Conservation (phyloP, 2,888 invertebrate species). For the Gerris lacustris region DNA sequence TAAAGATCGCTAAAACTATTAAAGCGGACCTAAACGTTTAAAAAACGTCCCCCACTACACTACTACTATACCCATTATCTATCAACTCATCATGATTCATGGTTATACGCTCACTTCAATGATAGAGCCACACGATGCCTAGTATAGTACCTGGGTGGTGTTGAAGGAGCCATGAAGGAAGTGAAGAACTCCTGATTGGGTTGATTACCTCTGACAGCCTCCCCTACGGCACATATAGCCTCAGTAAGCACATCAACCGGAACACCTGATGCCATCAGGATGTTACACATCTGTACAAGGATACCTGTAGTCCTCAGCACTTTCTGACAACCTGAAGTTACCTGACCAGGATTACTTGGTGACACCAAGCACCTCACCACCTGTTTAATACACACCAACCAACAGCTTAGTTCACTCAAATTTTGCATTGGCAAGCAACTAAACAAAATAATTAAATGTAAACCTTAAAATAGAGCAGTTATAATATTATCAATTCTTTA, state of each 20-base stretch:
- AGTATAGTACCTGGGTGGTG: constrained; percentile 73
- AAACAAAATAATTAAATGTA: not conserved
- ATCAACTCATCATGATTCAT: too few relatives aligned
- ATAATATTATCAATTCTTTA: too few relatives aligned
- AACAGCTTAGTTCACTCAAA: not conserved
- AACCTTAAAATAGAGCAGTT: too few relatives aligned
- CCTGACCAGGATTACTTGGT: constrained; percentile 81
- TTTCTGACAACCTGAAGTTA: constrained; percentile 65
- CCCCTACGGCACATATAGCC: constrained; percentile 88
- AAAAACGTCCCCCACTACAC: too few relatives aligned
- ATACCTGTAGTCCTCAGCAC: constrained; percentile 75
- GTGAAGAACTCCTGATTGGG: constrained; percentile 86
- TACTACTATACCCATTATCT: too few relatives aligned
- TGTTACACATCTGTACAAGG: constrained; percentile 68
- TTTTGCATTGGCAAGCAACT: not conserved
- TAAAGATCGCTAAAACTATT: too few relatives aligned
- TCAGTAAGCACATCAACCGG: constrained; percentile 93
- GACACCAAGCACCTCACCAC: constrained; percentile 76
- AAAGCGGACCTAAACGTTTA: too few relatives aligned
- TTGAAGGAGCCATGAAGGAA: constrained; percentile 80
- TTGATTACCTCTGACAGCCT: constrained; percentile 80
- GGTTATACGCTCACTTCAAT: too few relatives aligned
- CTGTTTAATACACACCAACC: constrained; percentile 24
- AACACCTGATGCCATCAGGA: constrained; percentile 90
- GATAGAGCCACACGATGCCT: too few relatives aligned